Evolutionary conservation across 1,140 invertebrate species (phyloP), one percentile per base, ranked within the genome.

Genomic region (Pogonomyrmex californicus): DNA sequence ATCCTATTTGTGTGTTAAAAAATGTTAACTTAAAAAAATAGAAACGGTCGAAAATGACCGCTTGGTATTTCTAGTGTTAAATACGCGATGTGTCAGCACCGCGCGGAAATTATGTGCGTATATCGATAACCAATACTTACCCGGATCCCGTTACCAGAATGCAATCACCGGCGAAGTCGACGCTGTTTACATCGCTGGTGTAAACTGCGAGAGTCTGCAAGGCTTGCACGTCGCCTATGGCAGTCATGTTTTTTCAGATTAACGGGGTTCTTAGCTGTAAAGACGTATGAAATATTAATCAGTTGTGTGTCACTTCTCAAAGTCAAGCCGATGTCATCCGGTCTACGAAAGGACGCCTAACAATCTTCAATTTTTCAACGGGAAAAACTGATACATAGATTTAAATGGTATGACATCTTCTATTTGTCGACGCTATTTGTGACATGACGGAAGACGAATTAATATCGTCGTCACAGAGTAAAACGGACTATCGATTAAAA

Each of bases 141-240:
- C 96, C 96, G 1, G 97, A 97, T 66, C 96, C 97, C 36, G 96
- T 96, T 4, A 96, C 95, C 65, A 97, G 88, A 14, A 96, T 95
- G 87, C 94, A 96, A 92, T 96, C 96, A 10, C 95, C 95, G 14
- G 95, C 96, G 92, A 97, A 97, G 92, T 97, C 96, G 58, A 97
- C 96, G 77, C 95, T 95, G 56, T 96, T 97, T 38, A 98, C 96
- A 94, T 97, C 97, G 90, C 96, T 97, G 0, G 95, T 95, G 89
- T 97, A 97, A 30, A 92, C 92, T 38, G 94, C 93, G 1, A 97
- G 88, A 38, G 92, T 96, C 92, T 97, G 96, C 47, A 97, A 86
- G 70, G 94, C 85, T 85, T 93, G 94, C 30, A 95, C 94, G 49
- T 94, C 90, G 62, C 88, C 91, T 23, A 91, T 91, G 4, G 47